Evolutionary conservation across 64 coral and sea anemone species (phyloP), one percentile per base, ranked within the genome.

Genomic region (Actinia equina): DNA sequence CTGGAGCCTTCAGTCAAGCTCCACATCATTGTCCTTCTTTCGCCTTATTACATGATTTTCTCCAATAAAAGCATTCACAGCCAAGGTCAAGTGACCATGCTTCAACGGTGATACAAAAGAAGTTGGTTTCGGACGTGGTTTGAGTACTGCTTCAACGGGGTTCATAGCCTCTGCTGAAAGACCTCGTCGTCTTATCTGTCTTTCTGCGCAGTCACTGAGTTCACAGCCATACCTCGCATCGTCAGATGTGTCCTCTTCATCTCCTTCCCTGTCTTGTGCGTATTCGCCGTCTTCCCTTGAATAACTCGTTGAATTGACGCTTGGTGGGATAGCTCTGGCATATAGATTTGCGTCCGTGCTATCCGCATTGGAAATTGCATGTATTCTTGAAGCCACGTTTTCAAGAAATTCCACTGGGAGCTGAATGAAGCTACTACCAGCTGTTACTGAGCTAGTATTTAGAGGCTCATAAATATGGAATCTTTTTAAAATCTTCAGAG

Each of bases 11-110:
- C 22, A 65, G 62, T 65, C 22, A 23, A 65, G 62, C 6, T 23
- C 62, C 69, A n/a, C 69, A 41, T 74, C 27, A 74, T 30, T 74
- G 26, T 74, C 69, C 10, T 27, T 9, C 10, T 30, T 74, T 18
- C 69, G 9, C 13, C 69, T 69, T n/a, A 23, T n/a, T n/a, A 69
- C 25, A 14, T 74, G 69, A 14, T 74, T 74, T 74, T 74, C 69
- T 74, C 69, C 69, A 74, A 69, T 69, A n/a, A 74, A 74, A 11
- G 69, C 69, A 74, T 74, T 74, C 10, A 74, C 23, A 74, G 69
- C 69, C 3, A 74, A 74, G 14, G 69, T 74, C 2, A 74, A 14
- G 4, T 41, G 26, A 14, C 69, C 3, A 14, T 12, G 69, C 10
- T 74, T 74, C 25, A 74, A 2, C 10, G 69, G 26, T 74, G 69